Base-by-base conservation (phyloP, 2,113 vertebrate species). In the Butorides virescens region DNA sequence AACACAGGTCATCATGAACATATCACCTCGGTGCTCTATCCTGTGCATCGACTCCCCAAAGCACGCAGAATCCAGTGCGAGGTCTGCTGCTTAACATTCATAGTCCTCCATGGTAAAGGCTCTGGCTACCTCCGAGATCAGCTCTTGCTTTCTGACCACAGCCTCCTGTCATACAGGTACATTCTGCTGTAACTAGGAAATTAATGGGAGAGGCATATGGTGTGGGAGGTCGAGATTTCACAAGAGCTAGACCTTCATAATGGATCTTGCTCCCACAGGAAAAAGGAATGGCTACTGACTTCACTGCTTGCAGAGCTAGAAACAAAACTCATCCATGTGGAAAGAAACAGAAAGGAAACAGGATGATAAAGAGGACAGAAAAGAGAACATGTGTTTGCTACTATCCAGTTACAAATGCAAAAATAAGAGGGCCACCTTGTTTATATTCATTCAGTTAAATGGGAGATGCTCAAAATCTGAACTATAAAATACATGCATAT, bases 31-130 rank as follows among this genome's bases (percentile, higher is more conserved):
- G 58, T 62, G 84, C 74, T 46, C 47, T 61, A 30, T 26, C 44
- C 37, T 37, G 14, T 34, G 23, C 52, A 66, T 19, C 0, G 2
- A 47, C 26, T 75, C 50, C 44, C 16, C 37, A 59, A 17, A 74
- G 72, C 90, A 83, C 0, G 0, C 5, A 83, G 58, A 90, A 83
- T 47, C 25, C 63, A 76, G 67, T 2, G 6, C 0, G 0, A 73
- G 10, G 19, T 77, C 27, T 80, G 55, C 50, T 27, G 34, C 34
- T 86, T 72, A 80, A 74, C 66, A 86, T 29, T 70, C 53, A 56
- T 4, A 66, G 34, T 39, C 12, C 44, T 90, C 44, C 44, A 25
- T 8, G 21, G 62, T 39, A 73, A 73, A 49, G 22, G 46, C 67
- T 66, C 62, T 83, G 66, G 53, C 67, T 73, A 39, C 67, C 58